These are phyloP conservation scores for Phytoseiulus persimilis DNA, from an alignment of 2,888 invertebrate species.

Conservation along the genomic window DNA sequence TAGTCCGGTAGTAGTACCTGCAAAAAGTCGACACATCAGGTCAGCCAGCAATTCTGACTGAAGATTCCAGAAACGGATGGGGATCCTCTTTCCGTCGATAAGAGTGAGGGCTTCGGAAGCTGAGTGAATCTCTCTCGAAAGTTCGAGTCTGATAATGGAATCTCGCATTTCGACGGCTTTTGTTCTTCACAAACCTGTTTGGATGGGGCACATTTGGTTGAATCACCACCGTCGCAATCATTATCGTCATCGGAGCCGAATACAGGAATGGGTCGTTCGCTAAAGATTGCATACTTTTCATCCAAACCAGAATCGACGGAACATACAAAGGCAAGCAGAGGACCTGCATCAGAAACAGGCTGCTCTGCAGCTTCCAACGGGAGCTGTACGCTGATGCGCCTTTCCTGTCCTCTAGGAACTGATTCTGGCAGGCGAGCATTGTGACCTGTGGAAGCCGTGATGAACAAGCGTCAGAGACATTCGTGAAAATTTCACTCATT, in stretches of 20 bases:
- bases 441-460: background rate
- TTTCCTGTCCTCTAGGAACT: constrained; percentile 11
- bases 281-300: background rate
- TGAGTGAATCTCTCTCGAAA: too few relatives aligned
- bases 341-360: constrained; percentile 24
- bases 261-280: constrained; percentile 19
- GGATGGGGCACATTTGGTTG: constrained; percentile 26
- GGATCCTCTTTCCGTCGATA: too few relatives aligned
- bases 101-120: too few relatives aligned
- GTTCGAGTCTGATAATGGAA: too few relatives aligned
- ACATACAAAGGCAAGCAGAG: constrained; percentile 27
- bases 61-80: too few relatives aligned
- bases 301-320: constrained; percentile 8
- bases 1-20: constrained; percentile 33
- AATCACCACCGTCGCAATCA: background rate
- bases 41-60: background rate
- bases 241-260: constrained; percentile 7
- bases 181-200: background rate
- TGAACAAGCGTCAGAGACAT: too few relatives aligned
- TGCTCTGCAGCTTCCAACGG: constrained; percentile 31
- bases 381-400: constrained; percentile 26
- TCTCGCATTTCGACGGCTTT: background rate
- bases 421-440: constrained; percentile 22
- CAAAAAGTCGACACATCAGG: background rate
- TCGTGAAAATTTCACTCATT: too few relatives aligned